phyloP scores from a whole-genome alignment of 2,888 invertebrate species.

The Torymus aiolomorphi region DNA sequence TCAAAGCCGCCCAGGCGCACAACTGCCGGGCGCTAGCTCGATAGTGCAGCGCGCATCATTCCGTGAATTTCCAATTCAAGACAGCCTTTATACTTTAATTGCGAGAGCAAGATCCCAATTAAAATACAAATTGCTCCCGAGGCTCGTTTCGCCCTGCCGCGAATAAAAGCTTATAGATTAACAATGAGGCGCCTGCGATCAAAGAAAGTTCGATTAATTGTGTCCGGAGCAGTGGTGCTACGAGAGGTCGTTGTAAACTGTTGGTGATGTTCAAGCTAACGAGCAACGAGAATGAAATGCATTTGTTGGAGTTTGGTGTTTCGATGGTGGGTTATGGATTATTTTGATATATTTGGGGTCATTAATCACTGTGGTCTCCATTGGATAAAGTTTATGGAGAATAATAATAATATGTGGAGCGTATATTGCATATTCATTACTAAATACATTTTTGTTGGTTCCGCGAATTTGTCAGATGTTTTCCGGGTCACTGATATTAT shows the following conservation, averaged over 20 bases:
- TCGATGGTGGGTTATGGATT: too few species aligned
- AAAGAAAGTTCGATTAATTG: slow-evolving; percentile 21
- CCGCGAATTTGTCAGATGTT: too few species aligned
- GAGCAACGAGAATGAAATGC: neutral
- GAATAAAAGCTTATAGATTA: neutral
- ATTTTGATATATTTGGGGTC: too few species aligned
- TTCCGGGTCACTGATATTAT: too few species aligned
- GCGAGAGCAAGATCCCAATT: slow-evolving; percentile 22
- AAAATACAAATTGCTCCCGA: slow-evolving; percentile 30
- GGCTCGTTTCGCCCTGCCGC: neutral
- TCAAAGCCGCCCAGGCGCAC: slow-evolving; percentile 24
- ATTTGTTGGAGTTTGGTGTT: too few species aligned
- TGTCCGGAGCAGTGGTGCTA: neutral
- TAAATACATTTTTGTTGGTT: too few species aligned
- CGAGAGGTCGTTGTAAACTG: neutral
- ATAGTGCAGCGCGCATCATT: slow-evolving; percentile 1
- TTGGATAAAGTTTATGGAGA: too few species aligned
- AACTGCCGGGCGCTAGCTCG: neutral
- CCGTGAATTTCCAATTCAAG: slow-evolving; percentile 44
- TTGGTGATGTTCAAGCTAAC: neutral
- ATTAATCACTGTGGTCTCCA: too few species aligned
- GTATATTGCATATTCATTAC: too few species aligned
- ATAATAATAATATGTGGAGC: too few species aligned
- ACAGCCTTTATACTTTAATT: slow-evolving; percentile 37
- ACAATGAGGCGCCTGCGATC: neutral